Conservation (phyloP, 1,140 invertebrate species). For the Hormaphis cornu region DNA sequence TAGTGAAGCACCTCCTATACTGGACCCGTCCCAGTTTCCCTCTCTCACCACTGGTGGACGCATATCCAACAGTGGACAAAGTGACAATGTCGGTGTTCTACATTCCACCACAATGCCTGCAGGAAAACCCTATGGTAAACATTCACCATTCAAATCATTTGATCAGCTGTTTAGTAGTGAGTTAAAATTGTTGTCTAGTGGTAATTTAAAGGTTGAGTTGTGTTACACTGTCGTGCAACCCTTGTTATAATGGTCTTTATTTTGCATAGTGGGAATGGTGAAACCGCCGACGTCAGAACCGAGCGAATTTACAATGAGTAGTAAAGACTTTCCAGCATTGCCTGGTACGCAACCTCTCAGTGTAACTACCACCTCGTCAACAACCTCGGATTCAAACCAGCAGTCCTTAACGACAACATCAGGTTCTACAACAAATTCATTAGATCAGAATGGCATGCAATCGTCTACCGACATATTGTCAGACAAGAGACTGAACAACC, state of each 20-base stretch:
- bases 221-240: background rate
- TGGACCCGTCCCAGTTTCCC: conserved; percentile 86
- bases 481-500: conserved; percentile 27
- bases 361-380: conserved; percentile 32
- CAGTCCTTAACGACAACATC: conserved; percentile 15
- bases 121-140: conserved; percentile 74
- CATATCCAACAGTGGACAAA: conserved; percentile 48
- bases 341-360: conserved; percentile 43
- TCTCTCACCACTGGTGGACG: conserved; percentile 62
- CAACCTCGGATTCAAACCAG: conserved; percentile 38
- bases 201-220: conserved; percentile 10
- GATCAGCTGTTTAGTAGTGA: conserved; percentile 30
- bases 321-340: conserved; percentile 95
- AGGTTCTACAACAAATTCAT: conserved; percentile 14
- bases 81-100: conserved; percentile 65
- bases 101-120: conserved; percentile 68
- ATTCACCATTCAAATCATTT: conserved; percentile 35
- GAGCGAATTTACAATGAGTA: conserved; percentile 46
- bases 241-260: background rate
- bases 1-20: conserved; percentile 65
- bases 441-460: conserved; percentile 27
- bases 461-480: conserved; percentile 10
- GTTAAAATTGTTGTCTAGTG: conserved; percentile 20
- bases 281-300: conserved; percentile 84
- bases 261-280: conserved; percentile 74